These are phyloP conservation scores for Rutpela maculata DNA, from an alignment of 2,888 invertebrate species.

Conservation along the genomic window DNA sequence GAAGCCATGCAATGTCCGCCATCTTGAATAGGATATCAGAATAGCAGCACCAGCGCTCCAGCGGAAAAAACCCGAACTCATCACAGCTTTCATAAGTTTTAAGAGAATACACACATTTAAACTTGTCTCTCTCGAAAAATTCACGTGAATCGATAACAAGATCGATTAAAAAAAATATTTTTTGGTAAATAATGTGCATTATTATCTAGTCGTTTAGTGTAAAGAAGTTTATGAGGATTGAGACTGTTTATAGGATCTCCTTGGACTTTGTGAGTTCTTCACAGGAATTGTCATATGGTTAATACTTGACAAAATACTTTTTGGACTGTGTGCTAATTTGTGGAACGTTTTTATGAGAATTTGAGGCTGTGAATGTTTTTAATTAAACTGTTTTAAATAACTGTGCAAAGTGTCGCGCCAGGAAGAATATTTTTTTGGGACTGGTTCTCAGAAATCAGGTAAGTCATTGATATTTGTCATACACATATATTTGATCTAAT, in stretches of 20 bases:
- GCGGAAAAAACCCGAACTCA: constrained; percentile 67
- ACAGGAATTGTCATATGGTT: constrained; percentile 14
- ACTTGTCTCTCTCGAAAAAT: constrained; percentile 66
- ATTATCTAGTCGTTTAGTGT: constrained; percentile 51
- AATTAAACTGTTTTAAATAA: constrained; percentile 45
- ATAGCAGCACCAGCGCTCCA: constrained; percentile 65
- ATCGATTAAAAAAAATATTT: constrained; percentile 60
- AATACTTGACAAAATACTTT: not conserved
- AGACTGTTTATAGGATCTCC: not conserved
- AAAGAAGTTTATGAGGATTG: constrained; percentile 26
- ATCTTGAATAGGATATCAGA: constrained; percentile 66
- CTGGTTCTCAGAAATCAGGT: constrained; percentile 57
- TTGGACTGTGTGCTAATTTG: constrained; percentile 10
- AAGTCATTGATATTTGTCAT: constrained; percentile 19
- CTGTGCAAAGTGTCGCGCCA: constrained; percentile 58
- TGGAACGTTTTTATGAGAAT: not conserved
- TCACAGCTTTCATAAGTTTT: constrained; percentile 66
- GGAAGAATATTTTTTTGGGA: constrained; percentile 53
- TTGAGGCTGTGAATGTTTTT: constrained; percentile 37
- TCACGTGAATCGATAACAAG: constrained; percentile 68
- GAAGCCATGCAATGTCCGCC: constrained; percentile 62
- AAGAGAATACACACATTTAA: constrained; percentile 67
- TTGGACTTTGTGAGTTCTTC: constrained; percentile 37
- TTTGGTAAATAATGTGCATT: constrained; percentile 52
- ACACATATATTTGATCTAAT: not conserved